Base-by-base conservation (phyloP, 2,113 vertebrate species). In the Raja brachyura region DNA sequence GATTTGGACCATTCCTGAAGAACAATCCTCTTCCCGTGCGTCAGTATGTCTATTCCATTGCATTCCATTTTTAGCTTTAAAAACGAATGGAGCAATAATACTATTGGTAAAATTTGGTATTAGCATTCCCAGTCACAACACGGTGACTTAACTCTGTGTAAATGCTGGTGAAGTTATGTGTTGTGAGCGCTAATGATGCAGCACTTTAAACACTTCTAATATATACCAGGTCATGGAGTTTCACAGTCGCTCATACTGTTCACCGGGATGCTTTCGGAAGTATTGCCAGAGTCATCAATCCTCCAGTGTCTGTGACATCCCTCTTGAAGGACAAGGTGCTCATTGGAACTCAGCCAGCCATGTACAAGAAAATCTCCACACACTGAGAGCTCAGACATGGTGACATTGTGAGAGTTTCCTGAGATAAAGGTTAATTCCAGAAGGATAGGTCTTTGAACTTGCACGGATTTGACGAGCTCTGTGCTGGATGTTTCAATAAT, bases 391-490 rank as follows among this genome's bases (percentile, higher is more conserved):
- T 88, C 83, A 88, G 61, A n/a, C 28, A 88, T 28, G 31, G 63
- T 88, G 83, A 63, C 83, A 63, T 88, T 88, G 83, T 9, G 5
- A 88, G n/a, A 16, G 83, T 25, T 88, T 63, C 31, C 83, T 88
- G 28, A 6, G 83, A 66, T 66, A 88, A 88, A 88, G 83, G 28
- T 88, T 88, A 88, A 88, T 88, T 63, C 83, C 83, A 31, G 83
- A 31, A 88, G 25, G 56, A 31, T 88, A 31, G 28, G 20, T 63
- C 83, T 88, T n/a, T 88, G 83, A 88, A 88, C 59, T 61, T 61
- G 13, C 13, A 66, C n/a, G 61, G 83, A 88, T 66, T 88, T 88
- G 59, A 63, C 59, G 8, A 5, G 28, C 56, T 31, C 59, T 8
- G 9, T 61, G 14, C 83, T 31, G 83, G 28, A 31, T 88, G 83